These are phyloP conservation scores for Palythoa caribaeorum DNA, from an alignment of 92 coral and sea anemone genomes.

Conservation along the genomic window DNA sequence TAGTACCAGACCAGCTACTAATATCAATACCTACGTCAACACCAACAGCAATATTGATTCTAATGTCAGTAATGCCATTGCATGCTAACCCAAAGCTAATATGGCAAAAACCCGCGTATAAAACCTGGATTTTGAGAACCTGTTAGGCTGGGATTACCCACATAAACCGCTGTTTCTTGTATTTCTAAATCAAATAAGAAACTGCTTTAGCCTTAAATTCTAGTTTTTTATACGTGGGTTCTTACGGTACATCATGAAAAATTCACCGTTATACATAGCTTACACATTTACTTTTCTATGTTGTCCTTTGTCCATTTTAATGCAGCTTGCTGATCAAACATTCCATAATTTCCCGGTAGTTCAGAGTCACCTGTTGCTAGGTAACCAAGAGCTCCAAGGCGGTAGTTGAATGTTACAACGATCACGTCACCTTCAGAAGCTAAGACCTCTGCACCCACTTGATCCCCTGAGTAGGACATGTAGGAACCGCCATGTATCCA, in stretches of 20 bases:
- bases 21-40: too few species aligned
- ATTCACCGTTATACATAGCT: neutral
- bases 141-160: neutral
- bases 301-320: slow-evolving; percentile 10
- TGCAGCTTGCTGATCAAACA: slow-evolving; percentile 19
- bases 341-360: slow-evolving; percentile 32
- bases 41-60: too few species aligned
- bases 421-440: too few species aligned
- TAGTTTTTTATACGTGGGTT: too few species aligned
- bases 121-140: neutral
- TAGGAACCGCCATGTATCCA: slow-evolving; percentile 23
- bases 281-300: neutral
- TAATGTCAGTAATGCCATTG: too few species aligned
- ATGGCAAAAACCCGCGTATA: too few species aligned
- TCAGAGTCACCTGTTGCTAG: slow-evolving; percentile 18
- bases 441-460: slow-evolving; percentile 27
- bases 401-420: neutral
- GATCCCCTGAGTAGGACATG: neutral
- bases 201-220: too few species aligned
- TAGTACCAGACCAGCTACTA: too few species aligned
- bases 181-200: too few species aligned
- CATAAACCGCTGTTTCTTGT: neutral
- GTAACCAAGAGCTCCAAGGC: slow-evolving; percentile 5
- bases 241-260: neutral
- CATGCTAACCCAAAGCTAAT: too few species aligned